Evolutionary conservation across 2,888 invertebrate genomes (phyloP).

Genomic region (Lissonota sp.): DNA sequence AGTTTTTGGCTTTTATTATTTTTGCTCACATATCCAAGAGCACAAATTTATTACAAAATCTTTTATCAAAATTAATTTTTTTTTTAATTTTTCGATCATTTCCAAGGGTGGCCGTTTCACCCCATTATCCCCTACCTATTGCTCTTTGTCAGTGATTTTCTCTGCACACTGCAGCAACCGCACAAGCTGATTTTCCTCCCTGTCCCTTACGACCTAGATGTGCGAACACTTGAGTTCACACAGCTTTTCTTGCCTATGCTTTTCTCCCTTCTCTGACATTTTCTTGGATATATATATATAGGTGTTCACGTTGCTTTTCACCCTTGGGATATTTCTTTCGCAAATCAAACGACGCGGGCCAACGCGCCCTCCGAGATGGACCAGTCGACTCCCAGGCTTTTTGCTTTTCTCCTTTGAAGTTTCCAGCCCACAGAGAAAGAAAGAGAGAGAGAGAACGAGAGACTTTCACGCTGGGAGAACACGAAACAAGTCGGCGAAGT

Average conservation of each 20-base stretch:
- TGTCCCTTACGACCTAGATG: slow-evolving; percentile 1
- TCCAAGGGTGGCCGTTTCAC: too few relatives aligned
- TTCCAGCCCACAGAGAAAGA: slow-evolving; percentile 18
- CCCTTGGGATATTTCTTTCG: slow-evolving; percentile 48
- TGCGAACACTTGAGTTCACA: not conserved
- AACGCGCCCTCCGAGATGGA: slow-evolving; percentile 66
- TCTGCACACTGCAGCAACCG: not conserved
- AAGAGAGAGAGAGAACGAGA: slow-evolving; percentile 15
- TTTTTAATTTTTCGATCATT: too few relatives aligned
- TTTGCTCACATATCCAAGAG: too few relatives aligned
- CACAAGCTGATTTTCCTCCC: not conserved
- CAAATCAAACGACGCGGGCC: slow-evolving; percentile 30
- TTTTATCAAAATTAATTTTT: too few relatives aligned
- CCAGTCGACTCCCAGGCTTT: slow-evolving; percentile 68
- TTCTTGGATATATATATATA: not conserved
- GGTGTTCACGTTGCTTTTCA: slow-evolving; percentile 63
- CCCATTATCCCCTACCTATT: slow-evolving; percentile 4
- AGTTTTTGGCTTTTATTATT: too few relatives aligned
- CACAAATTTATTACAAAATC: too few relatives aligned
- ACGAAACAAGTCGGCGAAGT: slow-evolving; percentile 66
- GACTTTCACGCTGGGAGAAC: slow-evolving; percentile 51
- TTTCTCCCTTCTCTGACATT: slow-evolving; percentile 4
- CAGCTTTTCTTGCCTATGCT: not conserved
- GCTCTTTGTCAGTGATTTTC: slow-evolving; percentile 29
- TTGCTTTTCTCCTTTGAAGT: slow-evolving; percentile 67